Conservation (phyloP, 2,113 vertebrate genomes). For the Actinemys pallida region DNA sequence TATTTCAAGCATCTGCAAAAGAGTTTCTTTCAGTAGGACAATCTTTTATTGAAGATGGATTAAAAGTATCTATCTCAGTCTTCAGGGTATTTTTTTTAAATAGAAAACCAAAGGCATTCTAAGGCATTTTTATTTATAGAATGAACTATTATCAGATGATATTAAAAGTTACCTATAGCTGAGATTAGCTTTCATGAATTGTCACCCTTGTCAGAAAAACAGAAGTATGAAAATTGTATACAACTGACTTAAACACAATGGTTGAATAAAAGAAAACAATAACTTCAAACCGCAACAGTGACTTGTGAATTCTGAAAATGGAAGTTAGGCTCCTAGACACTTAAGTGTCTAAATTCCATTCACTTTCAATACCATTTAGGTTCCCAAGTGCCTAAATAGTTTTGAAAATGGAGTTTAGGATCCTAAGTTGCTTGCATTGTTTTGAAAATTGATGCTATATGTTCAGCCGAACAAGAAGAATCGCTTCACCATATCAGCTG, state of each 20-base stretch:
- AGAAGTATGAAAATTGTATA: background rate
- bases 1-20: background rate
- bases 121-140: background rate
- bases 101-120: background rate
- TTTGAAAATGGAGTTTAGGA: background rate
- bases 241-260: background rate
- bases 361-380: background rate
- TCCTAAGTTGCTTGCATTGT: background rate
- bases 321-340: background rate
- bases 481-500: background rate
- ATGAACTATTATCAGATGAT: background rate
- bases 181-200: background rate
- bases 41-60: background rate
- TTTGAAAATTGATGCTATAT: too few species aligned
- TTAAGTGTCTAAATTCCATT: background rate
- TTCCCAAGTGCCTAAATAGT: background rate
- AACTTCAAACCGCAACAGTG: background rate
- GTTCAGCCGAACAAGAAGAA: too few species aligned
- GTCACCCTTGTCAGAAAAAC: background rate
- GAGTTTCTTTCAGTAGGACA: background rate
- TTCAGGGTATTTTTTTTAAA: background rate
- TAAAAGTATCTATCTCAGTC: background rate
- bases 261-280: conserved; percentile 16
- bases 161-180: background rate
- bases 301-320: background rate